Base-by-base conservation (phyloP, 2,888 invertebrate genomes). In the Linhomoeus sp. region DNA sequence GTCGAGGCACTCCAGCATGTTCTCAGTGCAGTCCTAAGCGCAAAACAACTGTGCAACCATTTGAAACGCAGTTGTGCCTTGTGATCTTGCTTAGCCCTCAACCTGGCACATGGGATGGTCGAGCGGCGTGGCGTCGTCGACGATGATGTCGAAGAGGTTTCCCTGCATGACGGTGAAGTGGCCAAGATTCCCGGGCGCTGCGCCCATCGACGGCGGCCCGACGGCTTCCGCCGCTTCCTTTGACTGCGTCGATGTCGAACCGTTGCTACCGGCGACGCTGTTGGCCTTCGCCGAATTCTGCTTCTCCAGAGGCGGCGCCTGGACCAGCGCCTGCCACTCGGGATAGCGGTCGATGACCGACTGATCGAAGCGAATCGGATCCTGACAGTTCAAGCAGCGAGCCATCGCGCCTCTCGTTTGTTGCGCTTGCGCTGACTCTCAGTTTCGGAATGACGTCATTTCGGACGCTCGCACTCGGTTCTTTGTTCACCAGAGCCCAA, bases 21-120 rank as follows among this genome's bases (percentile, higher is more conserved):
- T 53, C 23, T 53, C 53, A 15, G 60, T 54, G 48, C 61, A 61
- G 36, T 58, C 58, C n/a, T 43, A n/a, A 43, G 29, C 36, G 7
- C 20, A 43, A 19, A 17, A 20, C 17, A 26, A 14, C 19, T n/a
- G 12, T 17, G 12, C 17, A n/a, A n/a, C n/a, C n/a, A n/a, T n/a
- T n/a, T n/a, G n/a, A n/a, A n/a, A n/a, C 19, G n/a, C 7, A 19
- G 17, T 12, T 7, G 20, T 12, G 17, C 39, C 9, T 5, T 22
- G 7, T 20, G n/a, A n/a, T n/a, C n/a, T n/a, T n/a, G n/a, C n/a
- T 23, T 22, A 37, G 29, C 20, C 29, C 5, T 9, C 3, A n/a
- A 43, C 43, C 33, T 38, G 40, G 29, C 49, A 49, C 43, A 49
- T 37, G 3, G 49, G 49, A 22, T 49, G 26, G 14, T 47, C 43